Conservation (phyloP, 2,113 vertebrate genomes). For the Piprites chloris region DNA sequence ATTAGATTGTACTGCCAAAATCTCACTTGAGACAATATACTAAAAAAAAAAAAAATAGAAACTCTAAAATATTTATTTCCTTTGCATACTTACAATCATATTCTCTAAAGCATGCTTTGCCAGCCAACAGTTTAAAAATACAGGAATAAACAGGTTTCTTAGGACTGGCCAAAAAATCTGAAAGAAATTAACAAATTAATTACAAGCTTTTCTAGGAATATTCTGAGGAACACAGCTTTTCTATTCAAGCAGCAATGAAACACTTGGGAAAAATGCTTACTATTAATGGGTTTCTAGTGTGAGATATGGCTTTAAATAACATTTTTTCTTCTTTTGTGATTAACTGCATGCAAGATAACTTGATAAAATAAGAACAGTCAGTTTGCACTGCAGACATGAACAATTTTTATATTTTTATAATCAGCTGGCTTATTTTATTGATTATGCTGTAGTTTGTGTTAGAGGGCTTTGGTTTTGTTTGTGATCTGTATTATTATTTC, state of each 20-base stretch:
- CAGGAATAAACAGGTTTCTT: constrained; percentile 84
- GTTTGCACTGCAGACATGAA: neutral
- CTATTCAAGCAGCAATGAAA: neutral
- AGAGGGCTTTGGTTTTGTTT: neutral
- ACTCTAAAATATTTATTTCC: neutral
- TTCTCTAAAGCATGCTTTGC: constrained; percentile 86
- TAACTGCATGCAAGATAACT: neutral
- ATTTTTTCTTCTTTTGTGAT: neutral
- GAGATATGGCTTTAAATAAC: neutral
- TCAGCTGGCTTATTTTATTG: neutral
- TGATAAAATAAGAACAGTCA: neutral
- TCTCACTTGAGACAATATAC: neutral
- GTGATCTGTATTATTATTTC: neutral
- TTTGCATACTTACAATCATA: constrained; percentile 83
- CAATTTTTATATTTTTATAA: neutral
- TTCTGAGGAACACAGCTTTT: neutral
- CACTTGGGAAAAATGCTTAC: neutral
- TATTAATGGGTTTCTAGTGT: neutral
- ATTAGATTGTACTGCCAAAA: neutral
- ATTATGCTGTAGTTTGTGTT: neutral
- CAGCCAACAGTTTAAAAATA: constrained; percentile 88
- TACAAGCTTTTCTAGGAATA: neutral
- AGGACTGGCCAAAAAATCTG: constrained; percentile 83
- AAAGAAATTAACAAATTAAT: constrained; percentile 34
- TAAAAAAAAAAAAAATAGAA: neutral